Conservation (phyloP, 2,113 vertebrate species). For the Heterotis niloticus region DNA sequence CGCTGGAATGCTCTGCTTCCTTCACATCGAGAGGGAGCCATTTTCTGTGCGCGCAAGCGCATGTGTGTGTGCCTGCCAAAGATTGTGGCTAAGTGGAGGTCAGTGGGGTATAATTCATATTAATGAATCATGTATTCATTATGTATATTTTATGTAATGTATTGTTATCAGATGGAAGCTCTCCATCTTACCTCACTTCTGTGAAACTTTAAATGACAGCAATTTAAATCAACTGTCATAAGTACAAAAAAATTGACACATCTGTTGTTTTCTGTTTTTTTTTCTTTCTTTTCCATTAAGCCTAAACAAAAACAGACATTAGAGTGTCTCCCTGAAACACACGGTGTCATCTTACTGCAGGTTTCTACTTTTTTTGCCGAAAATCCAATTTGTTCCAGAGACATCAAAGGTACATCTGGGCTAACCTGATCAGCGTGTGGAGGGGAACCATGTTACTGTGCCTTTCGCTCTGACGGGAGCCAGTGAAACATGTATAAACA, state of each 20-base stretch:
- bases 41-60: neutral
- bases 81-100: neutral
- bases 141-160: neutral
- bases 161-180: neutral
- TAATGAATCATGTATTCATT: neutral
- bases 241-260: neutral
- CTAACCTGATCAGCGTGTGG: neutral
- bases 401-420: slow-evolving; percentile 19
- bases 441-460: neutral
- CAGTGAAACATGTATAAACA: neutral
- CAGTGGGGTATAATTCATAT: neutral
- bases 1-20: neutral
- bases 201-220: neutral
- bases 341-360: neutral
- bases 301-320: neutral
- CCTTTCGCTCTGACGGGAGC: neutral
- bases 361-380: neutral
- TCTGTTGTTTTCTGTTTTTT: neutral
- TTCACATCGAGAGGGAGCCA: slow-evolving; percentile 4
- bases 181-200: neutral
- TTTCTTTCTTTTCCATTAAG: neutral
- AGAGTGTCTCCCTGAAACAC: neutral
- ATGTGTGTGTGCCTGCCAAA: neutral
- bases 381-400: slow-evolving; percentile 19
- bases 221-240: neutral